Evolutionary conservation across 2,888 invertebrate species (phyloP), one percentile per base, ranked within the genome.

Genomic region (Agrochola macilenta): DNA sequence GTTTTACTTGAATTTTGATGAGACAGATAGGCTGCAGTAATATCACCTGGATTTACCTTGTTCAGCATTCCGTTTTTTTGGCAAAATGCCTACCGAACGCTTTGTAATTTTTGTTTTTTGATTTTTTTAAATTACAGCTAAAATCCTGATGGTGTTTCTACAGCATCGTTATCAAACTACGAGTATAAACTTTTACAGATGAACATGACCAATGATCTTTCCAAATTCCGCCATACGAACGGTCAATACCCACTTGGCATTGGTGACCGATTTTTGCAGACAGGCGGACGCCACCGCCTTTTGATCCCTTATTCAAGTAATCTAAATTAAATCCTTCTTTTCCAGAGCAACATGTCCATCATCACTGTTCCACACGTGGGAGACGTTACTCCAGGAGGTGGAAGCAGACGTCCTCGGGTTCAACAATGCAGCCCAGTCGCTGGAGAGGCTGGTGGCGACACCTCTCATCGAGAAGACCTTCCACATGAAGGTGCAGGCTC

Each of bases 361-460:
- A 3, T 98, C 98, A 65, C 97, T 99, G 91, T 99, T 99, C 95
- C 98, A 99, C 93, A 98, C 98, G 80, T 99, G 99, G 99, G 99
- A 99, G 95, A 98, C 98, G 82, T 97, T 99, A 80, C 97, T 99
- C 79, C 98, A 99, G 93, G 99, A 99, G 94, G 98, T 99, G 82
- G 99, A 99, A 95, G 98, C 98, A 60, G 99, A 99, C 93, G 98
- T 99, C 35, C 97, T 98, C 92, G 98, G 98, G 66, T 98, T 98
- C 95, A 98, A 98, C 91, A 99, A 99, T 92, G 98, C 99, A 83
- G 98, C 99, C 14, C 97, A 98, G 54, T 98, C 98, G 49, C 97
- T 99, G 78, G 98, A 98, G 78, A 97, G 98, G 73, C 97, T 98
- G 93, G 98, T 99, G 78, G 98, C 99, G 49, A 97, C 98, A 60